A percentile compares a stretch with the other conserved stretches of the same genome.
phyloP scores from a whole-genome alignment of 2,888 invertebrate genomes.

The Patella pellucida region DNA sequence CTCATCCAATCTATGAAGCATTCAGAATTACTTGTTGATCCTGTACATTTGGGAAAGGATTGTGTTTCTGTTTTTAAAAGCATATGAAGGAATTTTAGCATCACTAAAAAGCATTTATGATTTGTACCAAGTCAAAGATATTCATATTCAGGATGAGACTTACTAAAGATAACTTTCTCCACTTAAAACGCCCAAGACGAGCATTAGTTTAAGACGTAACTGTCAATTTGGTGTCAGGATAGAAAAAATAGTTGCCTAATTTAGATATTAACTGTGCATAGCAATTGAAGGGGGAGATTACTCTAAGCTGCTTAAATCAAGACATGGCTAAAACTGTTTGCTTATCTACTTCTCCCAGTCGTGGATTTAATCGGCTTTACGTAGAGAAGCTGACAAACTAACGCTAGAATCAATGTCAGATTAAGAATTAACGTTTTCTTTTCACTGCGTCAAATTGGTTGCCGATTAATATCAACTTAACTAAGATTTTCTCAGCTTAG shows the following conservation, averaged over 20 bases:
- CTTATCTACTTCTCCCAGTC: constrained; percentile 38
- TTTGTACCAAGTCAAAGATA: too few relatives aligned
- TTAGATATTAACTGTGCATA: constrained; percentile 43
- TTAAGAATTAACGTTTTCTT: background rate
- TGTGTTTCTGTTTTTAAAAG: too few relatives aligned
- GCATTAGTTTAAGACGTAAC: background rate
- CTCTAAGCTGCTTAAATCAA: constrained; percentile 41
- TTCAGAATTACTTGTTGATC: too few relatives aligned
- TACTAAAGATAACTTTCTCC: background rate
- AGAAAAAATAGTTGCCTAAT: constrained; percentile 27
- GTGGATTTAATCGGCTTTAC: background rate
- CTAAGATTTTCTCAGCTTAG: background rate
- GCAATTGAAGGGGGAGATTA: constrained; percentile 45
- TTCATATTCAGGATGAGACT: too few relatives aligned
- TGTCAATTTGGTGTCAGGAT: background rate
- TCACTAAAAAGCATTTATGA: too few relatives aligned
- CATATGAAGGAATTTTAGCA: too few relatives aligned
- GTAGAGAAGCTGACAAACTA: background rate
- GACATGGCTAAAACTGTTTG: constrained; percentile 44
- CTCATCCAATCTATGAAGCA: too few relatives aligned
- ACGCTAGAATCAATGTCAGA: background rate
- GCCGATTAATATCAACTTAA: background rate
- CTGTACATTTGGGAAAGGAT: too few relatives aligned
- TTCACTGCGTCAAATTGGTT: constrained; percentile 5
- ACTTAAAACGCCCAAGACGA: background rate